These are phyloP conservation scores for Manduca sexta DNA, from an alignment of 1,140 invertebrate species.

Conservation along the genomic window DNA sequence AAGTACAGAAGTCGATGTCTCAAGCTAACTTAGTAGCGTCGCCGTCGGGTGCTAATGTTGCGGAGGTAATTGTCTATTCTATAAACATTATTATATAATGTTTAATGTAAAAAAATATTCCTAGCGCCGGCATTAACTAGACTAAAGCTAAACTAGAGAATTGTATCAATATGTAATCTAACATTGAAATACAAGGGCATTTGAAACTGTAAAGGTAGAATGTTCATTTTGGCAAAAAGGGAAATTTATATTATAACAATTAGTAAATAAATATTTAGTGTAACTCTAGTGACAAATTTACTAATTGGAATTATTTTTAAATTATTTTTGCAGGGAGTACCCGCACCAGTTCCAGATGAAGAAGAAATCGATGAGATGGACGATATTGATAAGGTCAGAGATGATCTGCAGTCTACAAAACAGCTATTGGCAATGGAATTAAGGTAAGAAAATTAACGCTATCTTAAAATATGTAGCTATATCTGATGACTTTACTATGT, in stretches of 20 bases:
- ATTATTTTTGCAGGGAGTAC: constrained; percentile 18
- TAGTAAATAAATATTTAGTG: too few relatives aligned
- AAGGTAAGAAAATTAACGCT: constrained; percentile 39
- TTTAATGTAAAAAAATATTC: too few relatives aligned
- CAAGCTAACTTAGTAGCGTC: constrained; percentile 75
- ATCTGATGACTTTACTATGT: too few relatives aligned
- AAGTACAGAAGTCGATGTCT: constrained; percentile 85
- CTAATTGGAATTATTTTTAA: constrained; percentile 1
- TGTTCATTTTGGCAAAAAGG: too few relatives aligned
- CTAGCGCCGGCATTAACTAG: too few relatives aligned
- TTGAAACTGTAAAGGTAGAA: too few relatives aligned
- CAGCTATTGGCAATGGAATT: constrained; percentile 91
- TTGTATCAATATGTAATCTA: too few relatives aligned
- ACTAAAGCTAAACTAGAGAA: too few relatives aligned
- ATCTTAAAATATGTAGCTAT: not conserved
- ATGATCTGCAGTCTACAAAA: constrained; percentile 92
- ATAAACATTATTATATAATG: constrained; percentile 6
- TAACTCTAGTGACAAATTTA: too few relatives aligned
- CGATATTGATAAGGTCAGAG: constrained; percentile 91
- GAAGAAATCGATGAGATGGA: constrained; percentile 87
- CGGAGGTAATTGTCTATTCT: constrained; percentile 35
- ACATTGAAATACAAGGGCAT: too few relatives aligned
- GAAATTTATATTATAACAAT: too few relatives aligned
- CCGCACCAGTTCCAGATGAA: constrained; percentile 56
- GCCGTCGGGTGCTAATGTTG: constrained; percentile 45